Conservation (phyloP, 2,113 vertebrate species). For the Sturnira hondurensis region DNA sequence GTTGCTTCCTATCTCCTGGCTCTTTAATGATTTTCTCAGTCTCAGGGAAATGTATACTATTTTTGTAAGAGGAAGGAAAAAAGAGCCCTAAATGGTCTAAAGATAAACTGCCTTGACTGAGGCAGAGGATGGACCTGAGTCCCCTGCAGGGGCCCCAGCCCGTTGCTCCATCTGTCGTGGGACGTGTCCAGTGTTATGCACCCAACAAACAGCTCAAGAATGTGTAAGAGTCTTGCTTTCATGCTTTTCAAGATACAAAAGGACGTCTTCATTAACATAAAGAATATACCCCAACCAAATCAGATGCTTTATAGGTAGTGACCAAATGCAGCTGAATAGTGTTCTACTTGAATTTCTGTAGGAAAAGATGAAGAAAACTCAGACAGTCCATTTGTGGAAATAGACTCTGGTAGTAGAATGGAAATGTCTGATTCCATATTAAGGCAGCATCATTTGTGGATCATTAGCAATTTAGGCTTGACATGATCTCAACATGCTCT, state of each 20-base stretch:
- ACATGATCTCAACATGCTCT: rapidly evolving
- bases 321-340: neutral
- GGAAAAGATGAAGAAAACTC: neutral
- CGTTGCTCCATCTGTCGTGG: rapidly evolving
- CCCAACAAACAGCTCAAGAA: neutral
- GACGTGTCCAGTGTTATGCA: too few relatives aligned
- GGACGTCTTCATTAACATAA: neutral
- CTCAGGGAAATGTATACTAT: neutral
- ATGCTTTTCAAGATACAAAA: neutral
- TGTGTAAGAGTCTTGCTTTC: neutral
- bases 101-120: neutral
- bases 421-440: rapidly evolving
- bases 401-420: too few relatives aligned
- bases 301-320: too few relatives aligned
- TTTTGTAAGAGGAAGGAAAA: neutral
- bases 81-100: neutral
- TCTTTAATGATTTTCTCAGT: neutral
- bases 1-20: neutral
- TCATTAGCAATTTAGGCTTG: neutral
- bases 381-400: neutral
- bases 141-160: neutral
- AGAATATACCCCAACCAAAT: neutral
- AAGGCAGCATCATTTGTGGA: too few relatives aligned
- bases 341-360: neutral
- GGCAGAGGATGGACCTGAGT: neutral